Evolutionary conservation across 2,888 invertebrate species (phyloP).

Genomic region (Tortrix viridana): DNA sequence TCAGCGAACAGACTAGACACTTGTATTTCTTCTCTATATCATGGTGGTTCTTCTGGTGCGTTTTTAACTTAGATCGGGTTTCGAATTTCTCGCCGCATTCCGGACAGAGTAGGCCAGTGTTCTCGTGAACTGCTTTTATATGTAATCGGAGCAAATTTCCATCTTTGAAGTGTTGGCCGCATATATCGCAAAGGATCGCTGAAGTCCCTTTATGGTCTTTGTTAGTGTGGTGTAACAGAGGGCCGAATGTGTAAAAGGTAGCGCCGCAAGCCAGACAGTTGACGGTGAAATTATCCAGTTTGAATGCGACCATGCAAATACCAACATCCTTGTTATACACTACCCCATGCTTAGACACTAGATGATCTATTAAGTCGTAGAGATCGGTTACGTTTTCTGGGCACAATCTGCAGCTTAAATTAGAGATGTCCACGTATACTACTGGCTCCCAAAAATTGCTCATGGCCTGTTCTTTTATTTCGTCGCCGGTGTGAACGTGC

Average conservation of each 20-base stretch:
- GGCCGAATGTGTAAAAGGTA: conserved; percentile 72
- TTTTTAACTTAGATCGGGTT: conserved; percentile 74
- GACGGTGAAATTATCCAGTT: conserved; percentile 66
- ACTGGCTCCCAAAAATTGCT: conserved; percentile 75
- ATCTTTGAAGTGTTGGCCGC: conserved; percentile 76
- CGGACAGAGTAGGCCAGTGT: conserved; percentile 63
- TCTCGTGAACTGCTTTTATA: conserved; percentile 70
- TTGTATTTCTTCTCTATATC: conserved; percentile 77
- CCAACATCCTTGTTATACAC: conserved; percentile 73
- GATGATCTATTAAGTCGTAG: conserved; percentile 70
- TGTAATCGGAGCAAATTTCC: conserved; percentile 61
- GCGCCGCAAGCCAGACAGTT: conserved; percentile 69
- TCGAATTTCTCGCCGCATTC: conserved; percentile 79
- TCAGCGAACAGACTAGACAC: conserved; percentile 73
- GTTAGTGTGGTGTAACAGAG: conserved; percentile 71
- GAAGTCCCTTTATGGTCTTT: conserved; percentile 76
- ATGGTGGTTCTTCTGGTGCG: conserved; percentile 75
- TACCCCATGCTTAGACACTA: conserved; percentile 60
- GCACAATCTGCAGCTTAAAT: conserved; percentile 67
- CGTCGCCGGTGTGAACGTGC: conserved; percentile 55
- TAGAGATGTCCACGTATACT: conserved; percentile 70
- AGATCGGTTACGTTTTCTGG: conserved; percentile 60
- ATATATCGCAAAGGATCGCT: conserved; percentile 71
- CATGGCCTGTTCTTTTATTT: conserved; percentile 67
- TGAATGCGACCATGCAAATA: conserved; percentile 72